phyloP scores from a whole-genome alignment of 2,113 vertebrate genomes.

The Bos taurus region DNA sequence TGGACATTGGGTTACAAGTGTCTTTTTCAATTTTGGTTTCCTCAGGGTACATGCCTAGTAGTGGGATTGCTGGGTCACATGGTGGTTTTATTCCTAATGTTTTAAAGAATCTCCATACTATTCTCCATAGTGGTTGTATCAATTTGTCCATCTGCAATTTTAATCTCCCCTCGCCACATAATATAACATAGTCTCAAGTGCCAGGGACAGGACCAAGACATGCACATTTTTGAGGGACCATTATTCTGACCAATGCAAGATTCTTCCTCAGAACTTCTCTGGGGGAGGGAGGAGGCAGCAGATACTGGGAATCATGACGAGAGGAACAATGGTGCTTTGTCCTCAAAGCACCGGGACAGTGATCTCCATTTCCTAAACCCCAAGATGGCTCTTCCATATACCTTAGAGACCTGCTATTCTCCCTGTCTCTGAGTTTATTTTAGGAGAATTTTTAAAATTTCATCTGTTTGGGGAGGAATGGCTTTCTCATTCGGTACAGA shows the following conservation, averaged over 20 bases:
- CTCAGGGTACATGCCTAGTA: neutral
- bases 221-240: neutral
- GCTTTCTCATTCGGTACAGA: neutral
- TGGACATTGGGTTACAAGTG: neutral
- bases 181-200: neutral
- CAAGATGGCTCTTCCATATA: neutral
- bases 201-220: neutral
- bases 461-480: neutral
- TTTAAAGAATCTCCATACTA: neutral
- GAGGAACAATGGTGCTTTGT: neutral
- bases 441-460: neutral
- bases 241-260: neutral
- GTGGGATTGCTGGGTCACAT: neutral
- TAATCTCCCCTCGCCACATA: neutral
- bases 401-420: neutral
- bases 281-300: neutral
- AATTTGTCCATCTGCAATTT: neutral
- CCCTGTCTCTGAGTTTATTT: neutral
- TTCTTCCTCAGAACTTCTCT: neutral
- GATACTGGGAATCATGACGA: neutral
- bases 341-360: neutral
- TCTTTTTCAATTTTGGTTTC: neutral
- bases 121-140: neutral
- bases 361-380: neutral
- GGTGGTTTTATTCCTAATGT: neutral